Evolutionary conservation across 1,140 invertebrate species (phyloP).

Genomic region (Drosophila murphyi): DNA sequence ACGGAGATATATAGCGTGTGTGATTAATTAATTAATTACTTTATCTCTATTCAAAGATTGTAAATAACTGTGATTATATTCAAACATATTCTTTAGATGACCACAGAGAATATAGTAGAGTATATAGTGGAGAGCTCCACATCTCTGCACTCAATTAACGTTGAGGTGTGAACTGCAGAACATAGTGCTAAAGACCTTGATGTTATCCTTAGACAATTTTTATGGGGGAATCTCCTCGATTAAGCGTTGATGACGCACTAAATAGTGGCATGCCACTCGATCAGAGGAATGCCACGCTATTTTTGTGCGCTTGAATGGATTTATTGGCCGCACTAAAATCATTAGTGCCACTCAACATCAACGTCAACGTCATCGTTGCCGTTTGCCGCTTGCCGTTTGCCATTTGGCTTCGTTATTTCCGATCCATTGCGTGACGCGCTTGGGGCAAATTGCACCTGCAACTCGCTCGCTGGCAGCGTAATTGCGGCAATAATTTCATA

Average conservation of each 20-base stretch:
- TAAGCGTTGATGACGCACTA: conserved; percentile 77
- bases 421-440: conserved; percentile 56
- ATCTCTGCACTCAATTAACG: conserved; percentile 57
- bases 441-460: conserved; percentile 32
- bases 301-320: conserved; percentile 71
- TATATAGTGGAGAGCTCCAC: neutral
- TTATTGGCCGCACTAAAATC: conserved; percentile 78
- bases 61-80: too few species aligned
- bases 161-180: conserved; percentile 75
- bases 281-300: conserved; percentile 50
- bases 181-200: conserved; percentile 44
- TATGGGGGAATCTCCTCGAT: conserved; percentile 73
- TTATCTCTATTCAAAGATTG: too few species aligned
- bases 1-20: too few species aligned
- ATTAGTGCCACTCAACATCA: conserved; percentile 70
- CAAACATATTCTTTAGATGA: too few species aligned
- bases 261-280: conserved; percentile 63
- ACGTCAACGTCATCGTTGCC: neutral
- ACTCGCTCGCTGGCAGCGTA: conserved; percentile 30
- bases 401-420: conserved; percentile 4
- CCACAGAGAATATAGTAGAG: too few species aligned
- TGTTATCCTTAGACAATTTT: conserved; percentile 52
- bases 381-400: neutral
- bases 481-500: conserved; percentile 79
- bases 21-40: too few species aligned